These are phyloP conservation scores for Amphipyra berbera DNA, from an alignment of 2,888 invertebrate species.

Conservation along the genomic window DNA sequence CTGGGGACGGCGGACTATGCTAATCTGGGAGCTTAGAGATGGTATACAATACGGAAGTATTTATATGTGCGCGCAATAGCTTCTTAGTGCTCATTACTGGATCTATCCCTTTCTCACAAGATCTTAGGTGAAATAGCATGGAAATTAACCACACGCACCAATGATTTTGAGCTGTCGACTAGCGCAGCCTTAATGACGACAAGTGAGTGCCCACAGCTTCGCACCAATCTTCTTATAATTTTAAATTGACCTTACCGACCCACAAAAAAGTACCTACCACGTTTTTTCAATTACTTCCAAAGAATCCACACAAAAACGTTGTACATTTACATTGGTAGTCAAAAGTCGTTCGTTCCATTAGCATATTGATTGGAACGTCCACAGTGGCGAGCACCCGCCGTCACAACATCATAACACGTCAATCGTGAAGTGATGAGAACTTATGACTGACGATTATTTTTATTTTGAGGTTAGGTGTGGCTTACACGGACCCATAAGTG, in stretches of 20 bases:
- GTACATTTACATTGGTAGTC: slow-evolving; percentile 6
- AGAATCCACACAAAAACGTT: slow-evolving; percentile 32
- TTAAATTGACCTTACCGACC: slow-evolving; percentile 6
- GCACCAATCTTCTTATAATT: slow-evolving; percentile 2
- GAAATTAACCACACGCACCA: no score
- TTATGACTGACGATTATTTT: slow-evolving; percentile 4
- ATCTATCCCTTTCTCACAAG: no score
- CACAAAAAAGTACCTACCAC: slow-evolving; percentile 23
- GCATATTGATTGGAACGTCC: slow-evolving; percentile 69
- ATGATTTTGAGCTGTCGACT: no score
- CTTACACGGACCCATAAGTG: not conserved
- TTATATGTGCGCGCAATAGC: no score
- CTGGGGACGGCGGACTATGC: no score
- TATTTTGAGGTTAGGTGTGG: not conserved
- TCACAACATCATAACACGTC: slow-evolving; percentile 48
- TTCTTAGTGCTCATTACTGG: no score
- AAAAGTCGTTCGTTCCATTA: slow-evolving; percentile 58
- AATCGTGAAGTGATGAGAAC: slow-evolving; percentile 33
- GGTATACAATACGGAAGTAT: no score
- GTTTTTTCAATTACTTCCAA: slow-evolving; percentile 37
- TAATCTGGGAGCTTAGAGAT: no score
- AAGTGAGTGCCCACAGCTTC: no score
- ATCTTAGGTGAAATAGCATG: no score
- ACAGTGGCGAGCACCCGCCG: slow-evolving; percentile 41
- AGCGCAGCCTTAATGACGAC: no score